phyloP scores from a whole-genome alignment of 2,113 vertebrate species.

The Corythoichthys haematopterus region DNA sequence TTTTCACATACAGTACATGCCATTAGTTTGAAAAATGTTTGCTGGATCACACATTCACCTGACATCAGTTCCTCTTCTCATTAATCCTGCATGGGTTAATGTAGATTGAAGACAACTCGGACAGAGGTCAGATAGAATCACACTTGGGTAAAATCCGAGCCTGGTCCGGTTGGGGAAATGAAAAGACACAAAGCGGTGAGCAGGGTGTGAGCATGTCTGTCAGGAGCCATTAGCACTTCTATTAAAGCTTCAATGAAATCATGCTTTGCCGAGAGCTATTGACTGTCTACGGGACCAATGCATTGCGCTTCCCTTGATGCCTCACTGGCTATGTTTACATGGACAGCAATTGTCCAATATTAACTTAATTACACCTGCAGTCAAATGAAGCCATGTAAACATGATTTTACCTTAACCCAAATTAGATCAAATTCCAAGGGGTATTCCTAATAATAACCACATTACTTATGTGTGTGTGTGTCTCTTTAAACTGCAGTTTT shows the following conservation, averaged over 20 bases:
- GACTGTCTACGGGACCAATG: slow-evolving; percentile 41
- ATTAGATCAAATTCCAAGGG: not conserved
- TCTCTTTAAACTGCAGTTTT: not conserved
- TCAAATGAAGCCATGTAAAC: not conserved
- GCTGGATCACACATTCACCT: not conserved
- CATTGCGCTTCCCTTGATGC: slow-evolving; percentile 15
- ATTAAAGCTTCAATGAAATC: slow-evolving; percentile 69
- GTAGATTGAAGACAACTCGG: slow-evolving; percentile 54
- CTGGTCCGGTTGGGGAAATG: slow-evolving; percentile 33
- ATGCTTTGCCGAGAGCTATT: slow-evolving; percentile 55
- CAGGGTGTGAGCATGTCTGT: slow-evolving; percentile 53
- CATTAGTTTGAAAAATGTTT: slow-evolving; percentile 5
- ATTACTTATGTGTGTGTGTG: not conserved
- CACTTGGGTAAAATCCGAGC: slow-evolving; percentile 45
- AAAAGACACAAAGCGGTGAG: slow-evolving; percentile 43
- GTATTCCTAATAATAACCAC: not conserved
- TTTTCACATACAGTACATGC: slow-evolving; percentile 16
- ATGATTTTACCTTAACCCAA: slow-evolving; percentile 5
- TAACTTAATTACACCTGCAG: slow-evolving; percentile 5
- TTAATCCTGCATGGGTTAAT: slow-evolving; percentile 55
- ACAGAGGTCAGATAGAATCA: slow-evolving; percentile 66
- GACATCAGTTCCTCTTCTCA: slow-evolving; percentile 39
- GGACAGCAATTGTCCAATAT: slow-evolving; percentile 18
- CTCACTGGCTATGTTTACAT: slow-evolving; percentile 21
- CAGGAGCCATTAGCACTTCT: slow-evolving; percentile 64